phyloP scores from a whole-genome alignment of 2,888 invertebrate genomes.

The Biston betularia region DNA sequence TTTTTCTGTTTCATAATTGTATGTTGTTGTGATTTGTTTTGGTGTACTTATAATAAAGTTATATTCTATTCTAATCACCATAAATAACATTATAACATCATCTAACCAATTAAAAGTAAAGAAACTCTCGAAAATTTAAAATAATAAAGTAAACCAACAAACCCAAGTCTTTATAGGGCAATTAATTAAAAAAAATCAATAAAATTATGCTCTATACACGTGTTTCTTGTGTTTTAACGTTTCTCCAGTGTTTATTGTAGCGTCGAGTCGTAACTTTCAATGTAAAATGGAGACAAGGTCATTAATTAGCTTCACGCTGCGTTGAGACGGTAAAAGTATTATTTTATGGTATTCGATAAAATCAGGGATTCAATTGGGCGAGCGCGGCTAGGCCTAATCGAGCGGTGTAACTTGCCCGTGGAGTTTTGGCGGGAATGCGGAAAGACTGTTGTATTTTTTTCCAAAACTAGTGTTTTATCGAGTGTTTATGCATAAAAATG shows the following conservation, averaged over 20 bases:
- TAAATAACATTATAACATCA: background rate
- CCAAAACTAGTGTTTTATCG: too few relatives aligned
- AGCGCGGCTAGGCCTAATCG: constrained; percentile 18
- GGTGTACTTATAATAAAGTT: too few relatives aligned
- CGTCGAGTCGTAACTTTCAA: constrained; percentile 64
- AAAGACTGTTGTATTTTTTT: too few relatives aligned
- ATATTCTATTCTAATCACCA: background rate
- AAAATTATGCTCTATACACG: constrained; percentile 73
- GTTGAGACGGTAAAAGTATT: constrained; percentile 63
- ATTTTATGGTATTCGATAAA: constrained; percentile 70
- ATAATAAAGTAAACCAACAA: constrained; percentile 49
- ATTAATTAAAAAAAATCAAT: constrained; percentile 70
- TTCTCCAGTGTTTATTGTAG: constrained; percentile 65
- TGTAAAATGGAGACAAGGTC: constrained; percentile 71
- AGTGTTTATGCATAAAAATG: too few relatives aligned
- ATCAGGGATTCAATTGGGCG: constrained; percentile 52
- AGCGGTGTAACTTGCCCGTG: background rate
- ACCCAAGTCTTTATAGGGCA: constrained; percentile 56
- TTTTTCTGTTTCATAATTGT: too few relatives aligned
- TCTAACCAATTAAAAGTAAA: constrained; percentile 14
- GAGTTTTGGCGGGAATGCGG: too few relatives aligned
- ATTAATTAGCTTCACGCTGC: constrained; percentile 78
- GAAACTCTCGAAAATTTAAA: constrained; percentile 17
- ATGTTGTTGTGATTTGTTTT: too few relatives aligned
- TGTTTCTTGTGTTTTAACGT: constrained; percentile 55